Percentiles rank a stretch among this genome's conserved stretches.
phyloP scores from a whole-genome alignment of 2,888 invertebrate species.

The Dermolepida albohirtum region DNA sequence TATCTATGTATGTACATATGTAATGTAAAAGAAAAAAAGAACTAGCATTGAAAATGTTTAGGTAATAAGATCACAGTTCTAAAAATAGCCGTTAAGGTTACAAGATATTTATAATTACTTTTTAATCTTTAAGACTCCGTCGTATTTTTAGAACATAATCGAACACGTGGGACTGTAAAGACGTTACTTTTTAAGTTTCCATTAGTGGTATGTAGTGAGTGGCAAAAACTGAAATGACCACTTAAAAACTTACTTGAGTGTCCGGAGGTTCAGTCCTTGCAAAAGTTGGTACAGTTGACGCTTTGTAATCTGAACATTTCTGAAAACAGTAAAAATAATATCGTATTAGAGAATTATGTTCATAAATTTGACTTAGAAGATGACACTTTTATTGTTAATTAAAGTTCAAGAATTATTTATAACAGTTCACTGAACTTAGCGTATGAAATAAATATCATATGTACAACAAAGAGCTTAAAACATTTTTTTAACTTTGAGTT shows the following conservation, averaged over 20 bases:
- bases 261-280: slow-evolving; percentile 95
- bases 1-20: neutral
- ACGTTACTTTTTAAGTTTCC: slow-evolving; percentile 34
- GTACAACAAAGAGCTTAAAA: too few relatives aligned
- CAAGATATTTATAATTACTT: slow-evolving; percentile 48
- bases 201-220: slow-evolving; percentile 1
- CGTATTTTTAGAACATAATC: slow-evolving; percentile 47
- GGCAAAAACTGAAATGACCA: slow-evolving; percentile 2
- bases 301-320: slow-evolving; percentile 95
- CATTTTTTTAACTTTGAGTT: too few relatives aligned
- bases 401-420: slow-evolving; percentile 42
- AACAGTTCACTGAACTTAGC: slow-evolving; percentile 24
- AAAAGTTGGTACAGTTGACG: slow-evolving; percentile 89
- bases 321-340: slow-evolving; percentile 67
- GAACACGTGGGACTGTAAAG: slow-evolving; percentile 42
- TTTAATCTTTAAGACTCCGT: slow-evolving; percentile 46
- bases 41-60: slow-evolving; percentile 36
- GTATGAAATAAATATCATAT: slow-evolving; percentile 4
- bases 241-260: slow-evolving; percentile 76
- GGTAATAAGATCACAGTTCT: slow-evolving; percentile 44
- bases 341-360: slow-evolving; percentile 9
- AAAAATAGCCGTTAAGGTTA: slow-evolving; percentile 48
- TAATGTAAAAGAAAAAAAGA: slow-evolving; percentile 6
- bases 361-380: slow-evolving; percentile 21
- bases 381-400: slow-evolving; percentile 34